A percentile compares a stretch with the other conserved stretches of the same genome.
phyloP scores from a whole-genome alignment of 2,797 vertebrate genomes.

The Arremon brunneinucha region DNA sequence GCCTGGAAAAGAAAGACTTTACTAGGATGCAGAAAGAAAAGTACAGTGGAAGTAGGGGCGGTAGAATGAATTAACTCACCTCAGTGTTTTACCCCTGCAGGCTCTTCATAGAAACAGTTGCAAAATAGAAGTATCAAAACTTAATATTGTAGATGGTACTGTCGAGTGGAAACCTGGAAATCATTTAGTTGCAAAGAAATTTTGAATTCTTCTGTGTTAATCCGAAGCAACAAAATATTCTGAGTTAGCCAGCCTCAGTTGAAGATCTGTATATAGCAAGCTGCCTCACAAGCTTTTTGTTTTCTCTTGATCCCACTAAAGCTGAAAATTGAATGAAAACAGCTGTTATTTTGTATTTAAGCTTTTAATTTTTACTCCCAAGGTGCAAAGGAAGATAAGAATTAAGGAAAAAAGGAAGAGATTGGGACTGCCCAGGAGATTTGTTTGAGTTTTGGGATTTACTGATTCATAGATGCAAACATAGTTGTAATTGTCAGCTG shows the following conservation, averaged over 20 bases:
- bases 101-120: not conserved
- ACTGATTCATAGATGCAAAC: not conserved
- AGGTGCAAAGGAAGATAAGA: not conserved
- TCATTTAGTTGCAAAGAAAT: not conserved
- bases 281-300: not conserved
- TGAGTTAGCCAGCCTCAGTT: not conserved
- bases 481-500: not conserved
- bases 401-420: not conserved
- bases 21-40: not conserved
- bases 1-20: not conserved
- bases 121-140: not conserved
- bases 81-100: not conserved
- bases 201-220: not conserved
- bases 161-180: not conserved
- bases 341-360: slow-evolving; percentile 11
- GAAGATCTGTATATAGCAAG: not conserved
- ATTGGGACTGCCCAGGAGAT: not conserved
- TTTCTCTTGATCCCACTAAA: not conserved
- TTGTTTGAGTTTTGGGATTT: not conserved
- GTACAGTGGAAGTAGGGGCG: not conserved
- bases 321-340: not conserved
- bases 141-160: not conserved
- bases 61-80: not conserved
- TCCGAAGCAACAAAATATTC: not conserved
- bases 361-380: slow-evolving; percentile 1